Conservation (phyloP, 2,113 vertebrate species). For the Burhinus oedicnemus region DNA sequence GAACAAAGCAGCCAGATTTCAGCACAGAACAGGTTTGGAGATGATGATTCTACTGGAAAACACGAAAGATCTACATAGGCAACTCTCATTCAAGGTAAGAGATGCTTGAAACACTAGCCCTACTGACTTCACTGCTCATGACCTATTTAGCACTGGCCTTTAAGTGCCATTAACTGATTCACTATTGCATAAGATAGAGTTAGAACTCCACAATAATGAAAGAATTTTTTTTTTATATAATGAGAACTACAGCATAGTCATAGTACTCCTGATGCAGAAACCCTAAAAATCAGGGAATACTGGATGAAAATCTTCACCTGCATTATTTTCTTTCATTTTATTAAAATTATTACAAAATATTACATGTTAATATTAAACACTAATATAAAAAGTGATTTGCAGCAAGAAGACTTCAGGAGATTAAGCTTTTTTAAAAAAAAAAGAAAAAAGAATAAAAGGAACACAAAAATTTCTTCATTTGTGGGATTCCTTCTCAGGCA, state of each 20-base stretch:
- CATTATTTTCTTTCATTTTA: neutral
- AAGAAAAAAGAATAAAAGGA: neutral
- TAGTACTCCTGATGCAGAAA: neutral
- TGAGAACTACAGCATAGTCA: neutral
- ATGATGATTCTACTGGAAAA: neutral
- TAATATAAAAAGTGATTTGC: neutral
- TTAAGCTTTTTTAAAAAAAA: neutral
- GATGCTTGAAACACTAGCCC: neutral
- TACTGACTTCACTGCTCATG: slow-evolving; percentile 33
- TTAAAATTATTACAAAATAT: neutral
- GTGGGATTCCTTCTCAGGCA: neutral
- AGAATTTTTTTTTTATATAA: neutral
- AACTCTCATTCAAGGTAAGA: neutral
- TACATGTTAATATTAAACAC: neutral
- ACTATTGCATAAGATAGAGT: neutral
- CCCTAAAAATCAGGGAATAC: neutral
- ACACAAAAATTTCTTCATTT: neutral
- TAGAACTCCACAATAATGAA: neutral
- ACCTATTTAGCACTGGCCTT: slow-evolving; percentile 44
- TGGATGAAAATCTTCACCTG: neutral
- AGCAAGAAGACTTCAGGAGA: neutral
- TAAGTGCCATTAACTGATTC: slow-evolving; percentile 21
- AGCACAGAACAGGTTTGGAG: neutral
- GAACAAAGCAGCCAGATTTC: neutral
- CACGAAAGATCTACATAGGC: neutral